A percentile compares a stretch with the other conserved stretches of the same genome.
These are phyloP conservation scores for Hybognathus amarus DNA, from an alignment of 2,797 vertebrate genomes.

Conservation along the genomic window DNA sequence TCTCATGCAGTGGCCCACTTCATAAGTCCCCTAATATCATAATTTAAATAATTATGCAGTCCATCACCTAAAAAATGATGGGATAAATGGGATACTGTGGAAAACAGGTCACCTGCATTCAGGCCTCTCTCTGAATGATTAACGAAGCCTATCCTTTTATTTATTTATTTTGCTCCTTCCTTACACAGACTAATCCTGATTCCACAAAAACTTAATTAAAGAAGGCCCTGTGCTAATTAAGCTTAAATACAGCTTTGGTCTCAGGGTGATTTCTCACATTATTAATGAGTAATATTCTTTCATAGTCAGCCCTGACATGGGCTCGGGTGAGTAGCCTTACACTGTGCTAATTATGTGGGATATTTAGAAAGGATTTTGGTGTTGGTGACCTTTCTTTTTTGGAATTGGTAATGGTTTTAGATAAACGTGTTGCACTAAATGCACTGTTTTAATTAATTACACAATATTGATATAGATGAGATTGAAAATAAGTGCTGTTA, in stretches of 20 bases:
- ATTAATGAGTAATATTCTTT: constrained; percentile 70
- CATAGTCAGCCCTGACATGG: constrained; percentile 44
- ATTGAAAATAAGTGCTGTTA: background rate
- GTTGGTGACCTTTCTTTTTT: constrained; percentile 10
- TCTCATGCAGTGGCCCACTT: constrained; percentile 19
- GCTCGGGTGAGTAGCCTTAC: constrained; percentile 29
- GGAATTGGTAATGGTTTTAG: background rate
- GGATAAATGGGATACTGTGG: background rate
- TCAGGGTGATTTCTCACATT: constrained; percentile 71
- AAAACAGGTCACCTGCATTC: constrained; percentile 45
- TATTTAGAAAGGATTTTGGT: constrained; percentile 39
- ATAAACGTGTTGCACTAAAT: background rate
- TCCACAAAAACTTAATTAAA: constrained; percentile 82
- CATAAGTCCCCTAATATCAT: constrained; percentile 31
- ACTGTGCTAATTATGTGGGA: constrained; percentile 21
- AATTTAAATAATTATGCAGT: constrained; percentile 44
- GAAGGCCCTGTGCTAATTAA: constrained; percentile 76
- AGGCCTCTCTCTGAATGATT: constrained; percentile 27
- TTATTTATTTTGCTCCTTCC: constrained; percentile 47
- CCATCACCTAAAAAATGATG: constrained; percentile 20
- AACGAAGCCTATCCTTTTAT: constrained; percentile 39
- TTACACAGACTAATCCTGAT: constrained; percentile 69
- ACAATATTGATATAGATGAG: background rate
- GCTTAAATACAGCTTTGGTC: constrained; percentile 76
- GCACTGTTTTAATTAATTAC: background rate